Conservation (phyloP, 2,888 invertebrate species). For the Acronicta aceris region DNA sequence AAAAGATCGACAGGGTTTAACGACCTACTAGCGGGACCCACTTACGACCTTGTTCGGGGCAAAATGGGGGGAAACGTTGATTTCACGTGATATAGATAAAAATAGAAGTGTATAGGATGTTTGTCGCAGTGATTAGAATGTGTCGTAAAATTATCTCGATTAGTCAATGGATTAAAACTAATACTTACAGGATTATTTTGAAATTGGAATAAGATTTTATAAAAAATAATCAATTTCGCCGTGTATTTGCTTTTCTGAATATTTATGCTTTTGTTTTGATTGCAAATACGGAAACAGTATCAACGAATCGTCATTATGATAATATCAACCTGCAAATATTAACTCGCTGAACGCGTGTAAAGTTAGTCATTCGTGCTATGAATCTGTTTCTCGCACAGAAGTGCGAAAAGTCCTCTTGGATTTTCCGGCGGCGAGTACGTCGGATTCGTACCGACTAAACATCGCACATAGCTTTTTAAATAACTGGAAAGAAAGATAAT, state of each 20-base stretch:
- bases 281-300: neutral
- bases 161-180: neutral
- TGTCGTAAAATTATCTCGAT: neutral
- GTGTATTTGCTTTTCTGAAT: neutral
- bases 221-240: neutral
- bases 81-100: slow-evolving; percentile 41
- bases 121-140: slow-evolving; percentile 1
- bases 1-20: slow-evolving; percentile 47
- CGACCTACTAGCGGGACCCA: slow-evolving; percentile 39
- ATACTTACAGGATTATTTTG: neutral
- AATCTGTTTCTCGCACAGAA: too few species aligned
- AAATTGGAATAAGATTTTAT: neutral
- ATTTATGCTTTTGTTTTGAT: neutral
- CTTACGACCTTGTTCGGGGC: slow-evolving; percentile 46
- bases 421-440: too few species aligned
- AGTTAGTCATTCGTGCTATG: neutral
- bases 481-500: too few species aligned
- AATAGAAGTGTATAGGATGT: neutral
- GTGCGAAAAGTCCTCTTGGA: too few species aligned
- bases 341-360: neutral
- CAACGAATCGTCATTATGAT: neutral
- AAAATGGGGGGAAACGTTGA: slow-evolving; percentile 19
- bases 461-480: too few species aligned
- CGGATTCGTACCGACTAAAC: too few species aligned
- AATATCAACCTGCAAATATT: neutral